Evolutionary conservation across 1,140 invertebrate genomes (phyloP).

Genomic region (Rhynchophorus ferrugineus): DNA sequence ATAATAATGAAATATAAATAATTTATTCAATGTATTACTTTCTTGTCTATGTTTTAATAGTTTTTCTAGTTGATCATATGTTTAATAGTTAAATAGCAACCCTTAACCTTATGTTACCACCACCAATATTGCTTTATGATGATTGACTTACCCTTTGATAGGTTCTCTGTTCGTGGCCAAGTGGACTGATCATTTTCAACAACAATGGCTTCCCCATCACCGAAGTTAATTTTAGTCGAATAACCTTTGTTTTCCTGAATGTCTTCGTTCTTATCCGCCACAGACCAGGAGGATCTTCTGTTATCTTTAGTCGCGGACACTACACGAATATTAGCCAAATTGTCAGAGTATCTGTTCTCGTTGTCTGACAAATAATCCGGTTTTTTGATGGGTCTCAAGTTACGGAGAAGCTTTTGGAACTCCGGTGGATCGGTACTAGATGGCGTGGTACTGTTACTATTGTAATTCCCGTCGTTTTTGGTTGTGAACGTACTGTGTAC

Average conservation of each 20-base stretch:
- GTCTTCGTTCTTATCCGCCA: constrained; percentile 43
- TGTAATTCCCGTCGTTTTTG: constrained; percentile 4
- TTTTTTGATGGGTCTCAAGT: constrained; percentile 33
- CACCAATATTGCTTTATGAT: too few species aligned
- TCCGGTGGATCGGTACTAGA: constrained; percentile 32
- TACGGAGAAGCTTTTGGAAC: constrained; percentile 39
- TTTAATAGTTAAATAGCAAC: too few species aligned
- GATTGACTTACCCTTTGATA: constrained; percentile 28
- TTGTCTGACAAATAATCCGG: constrained; percentile 24
- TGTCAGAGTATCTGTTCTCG: constrained; percentile 25
- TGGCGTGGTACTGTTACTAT: neutral
- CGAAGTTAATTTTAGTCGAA: constrained; percentile 52
- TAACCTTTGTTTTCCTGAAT: constrained; percentile 42
- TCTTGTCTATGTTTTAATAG: too few species aligned
- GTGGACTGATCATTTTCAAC: constrained; percentile 35
- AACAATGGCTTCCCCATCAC: constrained; percentile 41
- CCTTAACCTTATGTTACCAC: too few species aligned
- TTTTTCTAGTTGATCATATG: too few species aligned
- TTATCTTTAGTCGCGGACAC: constrained; percentile 23
- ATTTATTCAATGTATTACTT: too few species aligned
- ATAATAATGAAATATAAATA: too few species aligned
- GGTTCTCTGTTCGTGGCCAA: constrained; percentile 30
- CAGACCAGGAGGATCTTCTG: constrained; percentile 40
- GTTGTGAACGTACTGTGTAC: constrained; percentile 32
- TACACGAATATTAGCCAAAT: constrained; percentile 22